Percentiles rank a stretch among this genome's conserved stretches.
phyloP scores from a whole-genome alignment of 2,113 vertebrate genomes.

The Poeciliopsis prolifica region DNA sequence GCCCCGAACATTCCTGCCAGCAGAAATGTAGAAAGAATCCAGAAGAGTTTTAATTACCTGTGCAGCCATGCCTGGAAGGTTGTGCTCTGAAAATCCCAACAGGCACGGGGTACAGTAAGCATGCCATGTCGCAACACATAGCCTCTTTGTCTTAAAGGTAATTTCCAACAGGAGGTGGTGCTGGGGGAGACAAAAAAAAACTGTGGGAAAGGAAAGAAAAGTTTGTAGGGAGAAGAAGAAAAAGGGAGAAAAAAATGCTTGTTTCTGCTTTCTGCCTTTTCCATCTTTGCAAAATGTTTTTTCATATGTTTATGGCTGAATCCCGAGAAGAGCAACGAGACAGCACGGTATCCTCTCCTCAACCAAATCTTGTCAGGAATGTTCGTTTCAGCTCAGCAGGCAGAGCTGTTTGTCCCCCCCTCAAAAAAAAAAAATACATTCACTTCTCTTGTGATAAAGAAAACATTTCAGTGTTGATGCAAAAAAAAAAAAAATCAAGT shows the following conservation, averaged over 20 bases:
- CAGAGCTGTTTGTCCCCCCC: constrained; percentile 40
- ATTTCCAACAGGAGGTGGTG: constrained; percentile 63
- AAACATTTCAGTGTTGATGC: constrained; percentile 29
- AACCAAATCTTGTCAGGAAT: constrained; percentile 49
- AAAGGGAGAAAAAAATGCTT: constrained; percentile 29
- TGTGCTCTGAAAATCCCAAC: constrained; percentile 71
- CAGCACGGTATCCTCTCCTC: constrained; percentile 41
- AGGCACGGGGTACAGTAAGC: constrained; percentile 58
- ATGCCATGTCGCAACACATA: constrained; percentile 69
- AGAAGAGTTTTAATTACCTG: constrained; percentile 80
- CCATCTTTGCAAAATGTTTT: constrained; percentile 37
- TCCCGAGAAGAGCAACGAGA: constrained; percentile 25
- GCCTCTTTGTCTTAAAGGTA: constrained; percentile 71
- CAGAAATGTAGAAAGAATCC: constrained; percentile 65
- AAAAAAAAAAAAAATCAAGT: constrained; percentile 9
- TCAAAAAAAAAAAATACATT: constrained; percentile 27
- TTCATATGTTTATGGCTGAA: constrained; percentile 29
- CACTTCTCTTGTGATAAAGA: constrained; percentile 45
- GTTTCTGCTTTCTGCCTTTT: constrained; percentile 27
- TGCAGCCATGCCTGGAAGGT: constrained; percentile 73
- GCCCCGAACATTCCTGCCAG: constrained; percentile 65
- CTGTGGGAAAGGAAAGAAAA: not conserved
- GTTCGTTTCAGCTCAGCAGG: constrained; percentile 54
- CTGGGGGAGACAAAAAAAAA: not conserved
- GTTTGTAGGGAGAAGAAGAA: constrained; percentile 20